Evolutionary conservation across 2,797 vertebrate species (phyloP).

Genomic region (Phylloscopus collybita): DNA sequence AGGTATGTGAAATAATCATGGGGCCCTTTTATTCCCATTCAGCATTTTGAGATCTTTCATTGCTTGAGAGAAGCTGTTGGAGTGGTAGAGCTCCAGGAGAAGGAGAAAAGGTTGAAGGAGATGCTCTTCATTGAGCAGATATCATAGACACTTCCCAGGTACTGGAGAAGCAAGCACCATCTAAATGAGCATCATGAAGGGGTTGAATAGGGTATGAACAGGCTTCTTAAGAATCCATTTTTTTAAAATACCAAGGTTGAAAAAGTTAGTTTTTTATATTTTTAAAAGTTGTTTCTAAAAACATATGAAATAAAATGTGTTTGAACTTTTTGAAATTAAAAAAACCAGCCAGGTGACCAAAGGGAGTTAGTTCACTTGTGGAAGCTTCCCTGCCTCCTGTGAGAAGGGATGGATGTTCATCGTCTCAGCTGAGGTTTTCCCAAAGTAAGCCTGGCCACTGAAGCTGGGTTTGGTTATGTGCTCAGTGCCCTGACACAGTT

Average conservation of each 20-base stretch:
- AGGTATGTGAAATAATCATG: constrained; percentile 71
- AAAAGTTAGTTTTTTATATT: not conserved
- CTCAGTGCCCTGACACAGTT: not conserved
- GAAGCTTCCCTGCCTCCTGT: not conserved
- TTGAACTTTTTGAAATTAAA: not conserved
- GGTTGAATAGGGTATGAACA: not conserved
- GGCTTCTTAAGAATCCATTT: not conserved
- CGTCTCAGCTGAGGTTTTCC: not conserved
- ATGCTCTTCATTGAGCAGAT: not conserved
- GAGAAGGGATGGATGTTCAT: not conserved
- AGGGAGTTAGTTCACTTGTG: not conserved
- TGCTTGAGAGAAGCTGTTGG: not conserved
- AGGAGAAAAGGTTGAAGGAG: not conserved
- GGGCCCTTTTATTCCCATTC: not conserved
- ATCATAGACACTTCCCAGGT: not conserved
- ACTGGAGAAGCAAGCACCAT: not conserved
- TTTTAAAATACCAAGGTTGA: not conserved
- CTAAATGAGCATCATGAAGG: not conserved
- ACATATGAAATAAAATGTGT: not conserved
- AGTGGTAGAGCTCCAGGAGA: not conserved
- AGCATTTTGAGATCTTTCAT: not conserved
- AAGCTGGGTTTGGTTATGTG: not conserved
- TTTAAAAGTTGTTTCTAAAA: not conserved
- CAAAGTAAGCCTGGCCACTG: not conserved
- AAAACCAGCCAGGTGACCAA: not conserved